Base-by-base conservation (phyloP, 2,113 vertebrate species). In the Lepus americanus region DNA sequence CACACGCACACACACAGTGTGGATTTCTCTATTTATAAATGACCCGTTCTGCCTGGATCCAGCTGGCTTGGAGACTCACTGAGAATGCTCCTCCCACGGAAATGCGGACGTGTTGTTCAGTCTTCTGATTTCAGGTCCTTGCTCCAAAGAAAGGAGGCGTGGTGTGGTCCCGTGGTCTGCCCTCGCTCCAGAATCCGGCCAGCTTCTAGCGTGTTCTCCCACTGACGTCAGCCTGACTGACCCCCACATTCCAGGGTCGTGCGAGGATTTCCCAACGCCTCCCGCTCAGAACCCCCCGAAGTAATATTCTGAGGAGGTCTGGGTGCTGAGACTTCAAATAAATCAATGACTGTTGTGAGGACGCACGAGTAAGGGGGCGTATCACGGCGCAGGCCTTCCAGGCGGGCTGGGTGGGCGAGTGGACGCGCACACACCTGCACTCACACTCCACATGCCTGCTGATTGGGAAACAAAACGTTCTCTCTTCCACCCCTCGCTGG, bases 131-230 rank as follows among this genome's bases (percentile, higher is more conserved):
- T 11, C 0, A 1, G 9, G 66, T 51, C 66, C 44, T 66, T 16
- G 31, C 6, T 2, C 6, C 0, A 3, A 64, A 23, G 55, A 55
- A 8, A 20, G 0, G 8, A 49, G 84, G 49, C 4, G 10, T 2
- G 27, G 20, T 0, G 0, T 4, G n/a, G 53, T 1, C 27, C 25
- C 19, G 1, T 0, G 31, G 78, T 19, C 66, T 0, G 0, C 10
- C 31, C 72, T 53, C 2, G 2, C 53, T 59, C 67, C 36, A 27
- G 7, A 80, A 4, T 5, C 85, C 49, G 20, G 64, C 20, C 0
- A 4, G 51, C 66, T 63, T 69, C 72, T 23, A 31, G 12, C 14
- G 66, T 64, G 36, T 82, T 59, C 79, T 51, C 33, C 63, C 44
- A 9, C 17, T 19, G 83, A 92, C 6, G 23, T 80, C 87, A 80